Evolutionary conservation across 1,140 invertebrate species (phyloP).

Genomic region (Drosophila azteca): DNA sequence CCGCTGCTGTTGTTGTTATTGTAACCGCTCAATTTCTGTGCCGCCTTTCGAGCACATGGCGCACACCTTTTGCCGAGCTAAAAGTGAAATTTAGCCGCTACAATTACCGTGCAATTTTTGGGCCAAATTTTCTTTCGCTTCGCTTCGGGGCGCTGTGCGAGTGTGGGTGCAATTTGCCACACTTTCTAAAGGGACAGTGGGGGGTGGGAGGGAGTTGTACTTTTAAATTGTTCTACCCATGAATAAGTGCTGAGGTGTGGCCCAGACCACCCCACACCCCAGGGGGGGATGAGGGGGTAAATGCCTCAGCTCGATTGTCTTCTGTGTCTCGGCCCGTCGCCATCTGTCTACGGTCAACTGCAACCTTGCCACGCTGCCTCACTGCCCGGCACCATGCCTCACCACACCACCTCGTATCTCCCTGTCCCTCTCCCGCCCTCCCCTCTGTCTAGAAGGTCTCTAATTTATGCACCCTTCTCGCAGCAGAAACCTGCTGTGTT

Average conservation of each 20-base stretch:
- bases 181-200: constrained; percentile 60
- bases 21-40: constrained; percentile 73
- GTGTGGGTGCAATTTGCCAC: constrained; percentile 67
- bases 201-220: constrained; percentile 31
- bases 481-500: constrained; percentile 60
- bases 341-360: constrained; percentile 69
- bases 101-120: constrained; percentile 79
- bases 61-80: constrained; percentile 42
- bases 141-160: constrained; percentile 12
- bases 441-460: constrained; percentile 19
- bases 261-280: constrained; percentile 36
- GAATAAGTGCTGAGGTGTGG: constrained; percentile 75
- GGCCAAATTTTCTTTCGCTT: constrained; percentile 70
- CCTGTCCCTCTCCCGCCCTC: neutral
- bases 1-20: constrained; percentile 29
- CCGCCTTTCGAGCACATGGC: constrained; percentile 45
- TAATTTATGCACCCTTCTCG: constrained; percentile 81
- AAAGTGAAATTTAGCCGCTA: constrained; percentile 81
- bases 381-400: constrained; percentile 27
- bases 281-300: constrained; percentile 7
- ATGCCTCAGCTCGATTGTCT: constrained; percentile 23
- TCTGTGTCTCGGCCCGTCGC: constrained; percentile 24
- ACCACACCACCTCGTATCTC: neutral
- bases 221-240: constrained; percentile 67
- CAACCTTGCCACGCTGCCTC: constrained; percentile 54